Evolutionary conservation across 2,797 vertebrate species (phyloP).

Genomic region (Danionella dracula): DNA sequence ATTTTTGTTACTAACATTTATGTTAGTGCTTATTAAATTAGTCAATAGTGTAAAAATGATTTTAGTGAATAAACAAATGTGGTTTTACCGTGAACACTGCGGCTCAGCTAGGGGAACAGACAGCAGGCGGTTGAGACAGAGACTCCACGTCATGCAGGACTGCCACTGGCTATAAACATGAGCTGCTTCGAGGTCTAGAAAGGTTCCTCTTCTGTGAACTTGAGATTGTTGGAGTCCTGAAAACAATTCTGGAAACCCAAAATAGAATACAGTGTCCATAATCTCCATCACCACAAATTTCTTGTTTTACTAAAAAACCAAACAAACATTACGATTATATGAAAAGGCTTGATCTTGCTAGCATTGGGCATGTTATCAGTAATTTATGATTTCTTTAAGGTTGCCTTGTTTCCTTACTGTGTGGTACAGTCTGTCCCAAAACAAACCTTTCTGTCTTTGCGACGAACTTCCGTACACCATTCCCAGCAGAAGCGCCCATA

Average conservation of each 20-base stretch:
- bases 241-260: conserved; percentile 23
- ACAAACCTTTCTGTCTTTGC: background rate
- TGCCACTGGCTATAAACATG: conserved; percentile 84
- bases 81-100: conserved; percentile 69
- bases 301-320: too few relatives aligned
- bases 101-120: conserved; percentile 70
- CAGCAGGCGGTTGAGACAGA: conserved; percentile 80
- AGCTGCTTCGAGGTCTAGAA: conserved; percentile 57
- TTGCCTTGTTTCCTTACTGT: background rate
- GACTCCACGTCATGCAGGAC: conserved; percentile 69
- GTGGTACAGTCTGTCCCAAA: background rate
- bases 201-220: background rate
- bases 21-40: too few relatives aligned
- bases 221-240: conserved; percentile 6
- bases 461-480: conserved; percentile 54
- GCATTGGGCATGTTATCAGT: too few relatives aligned
- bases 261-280: background rate
- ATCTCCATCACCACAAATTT: too few relatives aligned
- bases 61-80: too few relatives aligned
- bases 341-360: too few relatives aligned
- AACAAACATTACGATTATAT: too few relatives aligned
- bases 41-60: too few relatives aligned
- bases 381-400: background rate
- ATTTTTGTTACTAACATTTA: too few relatives aligned
- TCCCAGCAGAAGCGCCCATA: conserved; percentile 73